Evolutionary conservation across 2,113 vertebrate genomes (phyloP).

Genomic region (Galbula dea): DNA sequence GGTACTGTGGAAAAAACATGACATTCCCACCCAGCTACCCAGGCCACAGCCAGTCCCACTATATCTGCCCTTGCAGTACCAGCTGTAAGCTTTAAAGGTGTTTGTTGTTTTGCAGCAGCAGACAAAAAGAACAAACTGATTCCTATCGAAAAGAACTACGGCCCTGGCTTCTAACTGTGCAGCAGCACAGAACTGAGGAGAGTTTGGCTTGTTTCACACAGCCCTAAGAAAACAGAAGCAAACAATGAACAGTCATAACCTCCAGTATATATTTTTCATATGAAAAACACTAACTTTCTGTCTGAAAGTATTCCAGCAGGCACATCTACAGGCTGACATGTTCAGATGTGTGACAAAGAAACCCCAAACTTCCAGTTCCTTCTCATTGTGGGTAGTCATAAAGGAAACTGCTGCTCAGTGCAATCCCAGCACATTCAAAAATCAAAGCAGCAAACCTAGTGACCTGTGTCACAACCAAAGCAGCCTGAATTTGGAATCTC

Average conservation of each 20-base stretch:
- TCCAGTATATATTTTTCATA: not conserved
- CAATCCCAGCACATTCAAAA: not conserved
- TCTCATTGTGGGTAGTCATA: too few species aligned
- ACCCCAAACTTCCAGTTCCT: not conserved
- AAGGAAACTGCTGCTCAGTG: not conserved
- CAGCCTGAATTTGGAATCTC: not conserved
- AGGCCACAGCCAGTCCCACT: not conserved
- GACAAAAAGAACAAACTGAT: not conserved
- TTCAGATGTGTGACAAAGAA: not conserved
- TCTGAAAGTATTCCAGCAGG: not conserved
- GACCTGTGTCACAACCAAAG: not conserved
- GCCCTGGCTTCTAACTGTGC: not conserved
- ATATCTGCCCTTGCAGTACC: not conserved
- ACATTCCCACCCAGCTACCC: not conserved
- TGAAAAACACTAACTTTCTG: not conserved
- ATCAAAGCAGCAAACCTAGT: not conserved
- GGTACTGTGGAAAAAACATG: not conserved
- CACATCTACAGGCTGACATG: not conserved
- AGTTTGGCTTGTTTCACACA: not conserved
- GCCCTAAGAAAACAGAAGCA: not conserved
- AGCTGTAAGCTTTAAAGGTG: not conserved
- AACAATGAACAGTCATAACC: not conserved
- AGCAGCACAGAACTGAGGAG: not conserved
- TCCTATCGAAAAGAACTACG: not conserved
- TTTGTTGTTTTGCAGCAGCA: slow-evolving; percentile 18